Percentiles rank a stretch among this genome's conserved stretches.
These are phyloP conservation scores for Cheilosia vulpina DNA, from an alignment of 2,888 invertebrate genomes.

Conservation along the genomic window DNA sequence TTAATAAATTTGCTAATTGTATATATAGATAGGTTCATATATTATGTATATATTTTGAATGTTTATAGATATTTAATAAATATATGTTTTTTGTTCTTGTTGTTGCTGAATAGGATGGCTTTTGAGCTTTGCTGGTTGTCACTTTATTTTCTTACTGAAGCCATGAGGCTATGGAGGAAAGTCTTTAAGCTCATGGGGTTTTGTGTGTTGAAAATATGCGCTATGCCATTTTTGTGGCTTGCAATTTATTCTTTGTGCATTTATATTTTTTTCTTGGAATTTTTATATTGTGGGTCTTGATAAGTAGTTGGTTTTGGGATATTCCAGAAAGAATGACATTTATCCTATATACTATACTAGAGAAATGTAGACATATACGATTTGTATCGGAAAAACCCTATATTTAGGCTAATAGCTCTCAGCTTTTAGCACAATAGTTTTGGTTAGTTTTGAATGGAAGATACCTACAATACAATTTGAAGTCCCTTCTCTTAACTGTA, in stretches of 20 bases:
- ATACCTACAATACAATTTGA: no score
- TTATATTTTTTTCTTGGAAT: slow-evolving; percentile 41
- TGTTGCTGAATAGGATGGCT: slow-evolving; percentile 47
- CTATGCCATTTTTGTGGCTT: slow-evolving; percentile 10
- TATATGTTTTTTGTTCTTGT: slow-evolving; percentile 37
- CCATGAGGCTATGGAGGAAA: slow-evolving; percentile 50
- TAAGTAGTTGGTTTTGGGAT: not conserved
- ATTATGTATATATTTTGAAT: slow-evolving; percentile 29
- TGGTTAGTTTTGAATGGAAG: no score
- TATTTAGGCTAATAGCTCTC: no score
- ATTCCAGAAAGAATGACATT: no score
- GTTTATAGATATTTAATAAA: slow-evolving; percentile 41
- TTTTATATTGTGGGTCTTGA: slow-evolving; percentile 1
- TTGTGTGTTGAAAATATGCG: slow-evolving; percentile 52
- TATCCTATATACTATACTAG: no score
- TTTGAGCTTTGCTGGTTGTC: slow-evolving; percentile 57
- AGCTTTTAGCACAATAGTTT: no score
- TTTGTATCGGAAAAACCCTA: no score
- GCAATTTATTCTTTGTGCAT: slow-evolving; percentile 21
- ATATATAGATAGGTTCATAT: slow-evolving; percentile 39
- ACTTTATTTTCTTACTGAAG: slow-evolving; percentile 14
- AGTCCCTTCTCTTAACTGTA: no score
- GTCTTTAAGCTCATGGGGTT: slow-evolving; percentile 68
- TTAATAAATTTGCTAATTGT: slow-evolving; percentile 69
- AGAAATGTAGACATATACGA: no score